Percentiles rank a stretch among this genome's conserved stretches.
These are phyloP conservation scores for Sorex araneus DNA, from an alignment of 2,113 vertebrate species.

Conservation along the genomic window DNA sequence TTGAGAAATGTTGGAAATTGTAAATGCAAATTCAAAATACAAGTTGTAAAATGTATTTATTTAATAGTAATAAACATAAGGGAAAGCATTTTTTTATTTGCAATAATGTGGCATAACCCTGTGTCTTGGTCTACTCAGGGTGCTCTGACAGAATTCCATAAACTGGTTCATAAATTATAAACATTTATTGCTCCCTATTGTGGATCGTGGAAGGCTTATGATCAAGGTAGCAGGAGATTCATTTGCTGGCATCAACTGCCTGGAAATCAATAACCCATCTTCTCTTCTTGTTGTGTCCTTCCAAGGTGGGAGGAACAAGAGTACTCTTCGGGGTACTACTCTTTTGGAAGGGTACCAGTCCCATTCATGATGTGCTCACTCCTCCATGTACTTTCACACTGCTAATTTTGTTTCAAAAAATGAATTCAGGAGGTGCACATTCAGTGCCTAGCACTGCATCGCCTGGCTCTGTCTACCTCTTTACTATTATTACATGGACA, in stretches of 20 bases:
- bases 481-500: no score
- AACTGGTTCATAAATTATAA: neutral
- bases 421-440: neutral
- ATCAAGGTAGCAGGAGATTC: neutral
- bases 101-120: neutral
- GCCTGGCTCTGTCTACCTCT: neutral
- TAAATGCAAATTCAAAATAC: neutral
- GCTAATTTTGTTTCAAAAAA: neutral
- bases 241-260: neutral
- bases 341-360: neutral
- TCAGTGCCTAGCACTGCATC: neutral
- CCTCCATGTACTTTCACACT: neutral
- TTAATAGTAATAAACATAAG: neutral
- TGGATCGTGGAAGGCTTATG: neutral
- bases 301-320: neutral
- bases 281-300: neutral
- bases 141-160: neutral
- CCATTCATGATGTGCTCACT: neutral
- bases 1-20: neutral
- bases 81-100: slow-evolving; percentile 5
- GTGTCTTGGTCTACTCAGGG: neutral
- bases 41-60: neutral
- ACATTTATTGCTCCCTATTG: neutral
- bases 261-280: neutral
- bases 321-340: neutral